Evolutionary conservation across 1,140 invertebrate species (phyloP).

Genomic region (Coenobita brevimanus): DNA sequence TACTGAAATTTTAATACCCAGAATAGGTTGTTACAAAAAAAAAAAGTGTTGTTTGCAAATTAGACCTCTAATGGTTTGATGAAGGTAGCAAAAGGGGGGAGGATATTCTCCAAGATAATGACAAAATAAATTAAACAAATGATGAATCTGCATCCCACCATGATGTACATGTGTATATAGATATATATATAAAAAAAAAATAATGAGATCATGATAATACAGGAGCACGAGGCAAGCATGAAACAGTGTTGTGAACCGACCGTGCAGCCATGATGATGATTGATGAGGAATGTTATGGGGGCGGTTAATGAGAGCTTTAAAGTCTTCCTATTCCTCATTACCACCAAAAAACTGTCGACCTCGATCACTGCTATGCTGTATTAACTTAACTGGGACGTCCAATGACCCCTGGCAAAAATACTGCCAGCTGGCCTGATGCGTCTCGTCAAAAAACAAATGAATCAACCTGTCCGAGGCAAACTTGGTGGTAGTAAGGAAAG

Average conservation of each 20-base stretch:
- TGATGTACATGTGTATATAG: neutral
- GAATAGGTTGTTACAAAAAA: neutral
- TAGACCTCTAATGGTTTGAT: conserved; percentile 39
- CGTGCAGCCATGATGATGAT: conserved; percentile 19
- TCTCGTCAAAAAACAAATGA: neutral
- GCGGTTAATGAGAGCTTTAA: neutral
- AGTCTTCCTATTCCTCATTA: neutral
- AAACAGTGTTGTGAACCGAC: conserved; percentile 40
- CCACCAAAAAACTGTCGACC: neutral
- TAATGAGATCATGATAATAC: conserved; percentile 55
- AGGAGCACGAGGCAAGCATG: conserved; percentile 44
- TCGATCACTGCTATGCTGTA: neutral
- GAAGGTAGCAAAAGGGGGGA: conserved; percentile 32
- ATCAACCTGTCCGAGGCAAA: conserved; percentile 42
- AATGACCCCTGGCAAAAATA: neutral
- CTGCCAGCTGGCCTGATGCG: neutral
- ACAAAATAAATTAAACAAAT: conserved; percentile 30
- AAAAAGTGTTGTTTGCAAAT: conserved; percentile 44
- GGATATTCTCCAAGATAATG: neutral
- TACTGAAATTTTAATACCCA: neutral
- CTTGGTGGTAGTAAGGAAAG: neutral
- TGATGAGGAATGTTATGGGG: conserved; percentile 56
- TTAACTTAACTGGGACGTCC: conserved; percentile 11
- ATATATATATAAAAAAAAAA: conserved; percentile 16
- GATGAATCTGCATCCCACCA: conserved; percentile 15